Evolutionary conservation across 2,113 vertebrate genomes (phyloP).

Genomic region (Nansenia antarctica): DNA sequence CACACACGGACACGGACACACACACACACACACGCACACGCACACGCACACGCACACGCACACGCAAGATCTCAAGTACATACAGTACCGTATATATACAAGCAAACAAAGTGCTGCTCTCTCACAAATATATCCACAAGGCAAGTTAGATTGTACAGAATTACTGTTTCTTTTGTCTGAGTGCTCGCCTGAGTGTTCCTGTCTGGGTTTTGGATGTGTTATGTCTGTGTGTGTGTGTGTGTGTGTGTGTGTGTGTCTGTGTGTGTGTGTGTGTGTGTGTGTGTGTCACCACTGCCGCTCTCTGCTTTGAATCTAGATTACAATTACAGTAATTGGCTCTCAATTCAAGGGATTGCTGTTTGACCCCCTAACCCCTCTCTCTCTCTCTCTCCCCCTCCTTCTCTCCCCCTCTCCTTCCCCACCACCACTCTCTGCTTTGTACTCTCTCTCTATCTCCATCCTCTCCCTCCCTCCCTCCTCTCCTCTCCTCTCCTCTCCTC

Average conservation of each 20-base stretch:
- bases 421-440: not conserved
- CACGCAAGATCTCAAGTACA: not conserved
- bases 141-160: no score
- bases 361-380: constrained; percentile 68
- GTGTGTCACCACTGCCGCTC: constrained; percentile 39
- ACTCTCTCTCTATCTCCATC: constrained; percentile 3
- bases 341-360: constrained; percentile 68
- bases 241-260: constrained; percentile 10
- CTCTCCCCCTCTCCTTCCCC: constrained; percentile 1
- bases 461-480: not conserved
- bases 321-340: constrained; percentile 76
- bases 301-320: constrained; percentile 70
- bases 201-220: not conserved
- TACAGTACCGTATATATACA: not conserved
- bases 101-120: not conserved
- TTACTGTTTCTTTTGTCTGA: constrained; percentile 35
- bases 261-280: constrained; percentile 17
- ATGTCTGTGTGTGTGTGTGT: constrained; percentile 1
- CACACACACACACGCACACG: no score
- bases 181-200: not conserved
- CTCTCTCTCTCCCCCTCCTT: constrained; percentile 25
- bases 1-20: not conserved
- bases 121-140: no score
- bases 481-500: constrained; percentile 16
- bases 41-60: no score